A percentile compares a stretch with the other conserved stretches of the same genome.
phyloP scores from a whole-genome alignment of 2,797 vertebrate species.

The Odontamblyopus rebecca region DNA sequence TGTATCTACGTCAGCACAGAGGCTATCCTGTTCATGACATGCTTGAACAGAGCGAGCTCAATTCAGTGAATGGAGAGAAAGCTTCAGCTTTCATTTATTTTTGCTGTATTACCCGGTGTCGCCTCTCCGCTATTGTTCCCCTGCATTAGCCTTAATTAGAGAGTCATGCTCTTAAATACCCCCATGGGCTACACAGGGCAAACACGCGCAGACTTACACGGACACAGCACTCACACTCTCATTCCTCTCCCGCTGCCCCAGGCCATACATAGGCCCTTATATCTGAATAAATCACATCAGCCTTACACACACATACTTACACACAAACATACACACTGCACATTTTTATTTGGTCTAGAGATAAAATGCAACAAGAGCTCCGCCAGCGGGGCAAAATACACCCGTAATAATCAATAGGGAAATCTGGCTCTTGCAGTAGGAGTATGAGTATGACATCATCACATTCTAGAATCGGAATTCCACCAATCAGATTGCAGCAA shows the following conservation, averaged over 20 bases:
- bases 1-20: slow-evolving; percentile 42
- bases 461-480: too few species aligned
- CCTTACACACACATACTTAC: slow-evolving; percentile 51
- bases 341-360: slow-evolving; percentile 43
- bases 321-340: slow-evolving; percentile 51
- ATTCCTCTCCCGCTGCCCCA: slow-evolving; percentile 65
- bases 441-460: too few species aligned
- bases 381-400: too few species aligned
- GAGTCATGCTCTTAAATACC: slow-evolving; percentile 80
- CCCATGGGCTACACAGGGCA: slow-evolving; percentile 80
- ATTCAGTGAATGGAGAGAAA: slow-evolving; percentile 62
- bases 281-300: slow-evolving; percentile 76
- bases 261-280: slow-evolving; percentile 73
- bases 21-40: slow-evolving; percentile 25
- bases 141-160: slow-evolving; percentile 84
- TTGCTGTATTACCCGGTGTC: slow-evolving; percentile 72
- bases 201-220: slow-evolving; percentile 54
- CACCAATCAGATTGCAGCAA: too few species aligned
- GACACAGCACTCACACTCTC: slow-evolving; percentile 51
- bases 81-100: slow-evolving; percentile 73
- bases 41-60: slow-evolving; percentile 49
- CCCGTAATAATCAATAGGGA: too few species aligned
- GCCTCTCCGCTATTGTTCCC: slow-evolving; percentile 76
- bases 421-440: too few species aligned
- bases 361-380: too few species aligned